phyloP scores from a whole-genome alignment of 1,140 invertebrate genomes.

The Scaptomyza montana region DNA sequence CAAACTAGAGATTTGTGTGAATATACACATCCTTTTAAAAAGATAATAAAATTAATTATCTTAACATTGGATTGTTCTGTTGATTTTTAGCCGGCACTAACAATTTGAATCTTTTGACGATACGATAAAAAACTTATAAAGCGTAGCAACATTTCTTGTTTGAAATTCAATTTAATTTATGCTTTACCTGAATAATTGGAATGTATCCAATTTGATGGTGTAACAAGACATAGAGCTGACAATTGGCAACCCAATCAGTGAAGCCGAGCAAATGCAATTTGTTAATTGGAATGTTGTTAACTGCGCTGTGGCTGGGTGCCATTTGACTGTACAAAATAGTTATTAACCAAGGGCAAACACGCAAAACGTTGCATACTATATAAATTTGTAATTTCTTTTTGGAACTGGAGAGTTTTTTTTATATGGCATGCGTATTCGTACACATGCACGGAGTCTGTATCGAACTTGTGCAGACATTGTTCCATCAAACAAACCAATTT shows the following conservation, averaged over 20 bases:
- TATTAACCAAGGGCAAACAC: constrained; percentile 39
- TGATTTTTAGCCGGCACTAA: too few species aligned
- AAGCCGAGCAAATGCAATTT: not conserved
- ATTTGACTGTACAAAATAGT: constrained; percentile 23
- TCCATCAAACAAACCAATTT: constrained; percentile 80
- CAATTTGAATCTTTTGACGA: too few species aligned
- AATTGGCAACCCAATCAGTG: not conserved
- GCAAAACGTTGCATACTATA: constrained; percentile 16
- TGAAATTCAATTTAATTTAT: too few species aligned
- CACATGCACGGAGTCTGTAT: constrained; percentile 7
- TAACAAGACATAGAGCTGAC: not conserved
- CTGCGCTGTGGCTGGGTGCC: constrained; percentile 5
- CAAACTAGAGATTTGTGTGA: constrained; percentile 1
- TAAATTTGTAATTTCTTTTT: constrained; percentile 45
- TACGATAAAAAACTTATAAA: too few species aligned
- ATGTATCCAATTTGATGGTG: not conserved
- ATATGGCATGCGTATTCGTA: not conserved
- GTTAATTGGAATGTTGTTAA: constrained; percentile 43
- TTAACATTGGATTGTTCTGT: too few species aligned
- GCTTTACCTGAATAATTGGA: too few species aligned
- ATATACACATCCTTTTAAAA: not conserved
- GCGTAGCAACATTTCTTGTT: too few species aligned
- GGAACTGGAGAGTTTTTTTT: constrained; percentile 2
- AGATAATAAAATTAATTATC: not conserved
- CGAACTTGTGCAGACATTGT: constrained; percentile 65